Base-by-base conservation (phyloP, 64 coral and sea anemone species). In the Pocillopora verrucosa region DNA sequence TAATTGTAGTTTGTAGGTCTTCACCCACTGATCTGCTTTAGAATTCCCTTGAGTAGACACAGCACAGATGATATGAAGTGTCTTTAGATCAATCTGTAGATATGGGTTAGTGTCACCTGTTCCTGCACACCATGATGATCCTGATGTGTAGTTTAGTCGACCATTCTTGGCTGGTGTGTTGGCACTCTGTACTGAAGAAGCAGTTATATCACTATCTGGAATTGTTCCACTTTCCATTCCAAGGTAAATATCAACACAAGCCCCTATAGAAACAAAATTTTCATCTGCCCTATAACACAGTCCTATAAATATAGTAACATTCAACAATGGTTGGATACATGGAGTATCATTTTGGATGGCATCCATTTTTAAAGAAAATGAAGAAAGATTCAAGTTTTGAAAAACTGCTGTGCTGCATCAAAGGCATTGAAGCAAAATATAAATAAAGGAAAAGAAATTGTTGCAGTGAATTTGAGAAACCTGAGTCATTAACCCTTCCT, bases 1-100 rank as follows among this genome's bases (percentile, higher is more conserved):
- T 34, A 56, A 56, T 63, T 83, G 79, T 45, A 91, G 77, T 59
- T 61, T n/a, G 57, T 91, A 91, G 16, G 68, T 91, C 41, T 91
- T 84, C 16, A 91, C 80, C 89, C 89, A 91, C 64, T 91, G 67
- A 61, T 84, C 79, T 41, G 14, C 58, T 79, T 60, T 17, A 74
- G 75, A 79, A 30, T 79, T 89, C 0, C 76, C 87, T 34, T 56
- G 87, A 41, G 87, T 88, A 22, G 72, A 30, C 38, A 88, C 58
- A 60, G 86, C 86, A 80, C 87, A 89, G 78, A 89, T 67, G 13
- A 89, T 65, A 35, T 89, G 56, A 16, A 15, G 36, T 68, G 87
- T 65, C 19, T 56, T 17, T 35, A 89, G 74, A 64, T 89, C 88
- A 80, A 89, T 79, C 88, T 89, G 59, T 58, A 89, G 59, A 59